These are phyloP conservation scores for Drosophila testacea DNA, from an alignment of 2,888 invertebrate genomes.

Conservation along the genomic window DNA sequence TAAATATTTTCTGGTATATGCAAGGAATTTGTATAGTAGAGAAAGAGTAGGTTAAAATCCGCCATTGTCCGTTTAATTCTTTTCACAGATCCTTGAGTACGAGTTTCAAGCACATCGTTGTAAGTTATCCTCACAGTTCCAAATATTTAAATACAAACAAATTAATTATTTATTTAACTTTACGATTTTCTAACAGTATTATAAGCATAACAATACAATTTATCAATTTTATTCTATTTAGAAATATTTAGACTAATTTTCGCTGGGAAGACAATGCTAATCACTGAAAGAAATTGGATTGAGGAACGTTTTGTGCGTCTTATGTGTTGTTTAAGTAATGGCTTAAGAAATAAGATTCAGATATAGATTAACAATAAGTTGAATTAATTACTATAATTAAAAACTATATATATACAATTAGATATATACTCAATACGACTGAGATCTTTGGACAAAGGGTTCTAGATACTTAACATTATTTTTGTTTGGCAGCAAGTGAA, in stretches of 20 bases:
- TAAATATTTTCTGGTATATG: conserved; percentile 2
- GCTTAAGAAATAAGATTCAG: neutral
- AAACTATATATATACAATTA: conserved; percentile 32
- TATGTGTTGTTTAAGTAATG: conserved; percentile 24
- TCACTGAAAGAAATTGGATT: conserved; percentile 55
- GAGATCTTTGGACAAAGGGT: conserved; percentile 73
- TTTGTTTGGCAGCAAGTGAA: neutral
- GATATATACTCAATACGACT: conserved; percentile 60
- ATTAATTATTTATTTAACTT: conserved; percentile 27
- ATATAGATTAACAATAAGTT: neutral
- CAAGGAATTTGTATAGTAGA: no score
- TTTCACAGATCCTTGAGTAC: no score
- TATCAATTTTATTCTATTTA: conserved; percentile 4
- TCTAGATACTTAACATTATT: conserved; percentile 9
- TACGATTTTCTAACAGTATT: conserved; percentile 18
- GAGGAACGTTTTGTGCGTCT: conserved; percentile 37
- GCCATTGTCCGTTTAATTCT: no score
- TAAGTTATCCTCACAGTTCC: neutral
- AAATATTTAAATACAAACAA: conserved; percentile 1
- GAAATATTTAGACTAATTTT: conserved; percentile 28
- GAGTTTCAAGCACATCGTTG: no score
- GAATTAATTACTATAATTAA: neutral
- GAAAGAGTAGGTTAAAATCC: no score
- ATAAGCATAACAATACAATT: conserved; percentile 15
- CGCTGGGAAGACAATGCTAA: conserved; percentile 70